These are phyloP conservation scores for Lampris megalopsis DNA, from an alignment of 2,113 vertebrate genomes.

Conservation along the genomic window DNA sequence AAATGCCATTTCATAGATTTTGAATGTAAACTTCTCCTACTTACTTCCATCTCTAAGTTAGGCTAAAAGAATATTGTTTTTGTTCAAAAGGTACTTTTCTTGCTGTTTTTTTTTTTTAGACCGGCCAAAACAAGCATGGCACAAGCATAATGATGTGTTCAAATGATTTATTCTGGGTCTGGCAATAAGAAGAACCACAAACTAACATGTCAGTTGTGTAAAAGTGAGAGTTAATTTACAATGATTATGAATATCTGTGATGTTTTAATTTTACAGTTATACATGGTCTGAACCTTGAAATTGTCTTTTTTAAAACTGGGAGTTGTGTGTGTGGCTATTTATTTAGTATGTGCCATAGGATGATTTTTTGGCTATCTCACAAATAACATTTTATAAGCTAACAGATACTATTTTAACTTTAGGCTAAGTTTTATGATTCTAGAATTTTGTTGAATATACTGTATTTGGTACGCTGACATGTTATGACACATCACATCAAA, in stretches of 20 bases:
- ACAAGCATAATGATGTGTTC: conserved; percentile 3
- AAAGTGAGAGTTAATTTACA: no score
- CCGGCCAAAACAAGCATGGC: neutral
- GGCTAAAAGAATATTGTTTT: neutral
- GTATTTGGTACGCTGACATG: conserved; percentile 45
- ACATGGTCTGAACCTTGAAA: conserved; percentile 1
- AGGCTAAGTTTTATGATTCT: conserved; percentile 29
- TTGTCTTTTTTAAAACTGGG: conserved; percentile 12
- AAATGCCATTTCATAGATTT: no score
- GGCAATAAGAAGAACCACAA: no score
- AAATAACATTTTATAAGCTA: conserved; percentile 47
- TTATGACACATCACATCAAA: conserved; percentile 27
- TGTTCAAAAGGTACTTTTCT: neutral
- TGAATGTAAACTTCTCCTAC: neutral
- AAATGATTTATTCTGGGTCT: conserved; percentile 20
- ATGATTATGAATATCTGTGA: neutral
- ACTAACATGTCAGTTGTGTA: no score
- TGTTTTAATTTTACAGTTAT: conserved; percentile 28
- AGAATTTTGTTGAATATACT: conserved; percentile 40
- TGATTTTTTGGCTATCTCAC: neutral
- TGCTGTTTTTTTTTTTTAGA: neutral
- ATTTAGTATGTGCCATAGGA: conserved; percentile 6
- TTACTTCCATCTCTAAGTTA: neutral
- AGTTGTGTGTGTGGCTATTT: neutral
- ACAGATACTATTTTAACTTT: conserved; percentile 39